Evolutionary conservation across 2,113 vertebrate species (phyloP), one percentile per base, ranked within the genome.

Genomic region (Psettodes erumei): DNA sequence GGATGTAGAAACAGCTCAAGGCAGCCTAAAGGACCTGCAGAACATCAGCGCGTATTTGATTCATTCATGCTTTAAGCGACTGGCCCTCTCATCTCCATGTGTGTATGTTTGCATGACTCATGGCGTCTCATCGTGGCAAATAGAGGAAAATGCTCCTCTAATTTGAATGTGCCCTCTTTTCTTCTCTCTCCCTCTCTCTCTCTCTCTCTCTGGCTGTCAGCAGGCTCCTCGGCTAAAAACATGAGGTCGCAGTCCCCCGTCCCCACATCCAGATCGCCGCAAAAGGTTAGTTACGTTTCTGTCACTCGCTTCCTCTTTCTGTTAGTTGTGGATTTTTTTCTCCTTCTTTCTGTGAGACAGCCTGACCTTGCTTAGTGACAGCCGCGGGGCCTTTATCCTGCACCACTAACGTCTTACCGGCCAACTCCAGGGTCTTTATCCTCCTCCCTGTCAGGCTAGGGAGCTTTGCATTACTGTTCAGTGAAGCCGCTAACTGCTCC

Each of bases 171-270:
- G 10, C 50, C 59, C 61, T 55, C n/a, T 62, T 73, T 54, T 75
- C 38, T 48, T 25, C 15, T 38, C 27, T 21, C 38, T 60, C 23
- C 6, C 37, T 61, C 75, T 76, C 70, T 18, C 51, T 54, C 28
- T 62, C 58, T 65, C 45, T 64, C 19, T n/a, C 25, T 70, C 69
- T 62, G 35, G 32, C 37, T 80, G 74, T 86, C 86, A 82, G 87
- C 94, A 98, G 97, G 96, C 68, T 98, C 96, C 61, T 96, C 96
- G 66, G 96, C 95, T 85, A 98, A 96, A 93, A 97, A 94, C 76
- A 91, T 94, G 56, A 93, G 95, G 58, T 92, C 97, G 0, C 89
- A 96, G 71, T 98, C 98, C 10, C 96, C 97, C 4, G 96, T 94
- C 21, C 93, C 96, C 65, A 93, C 94, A 15, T 96, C 96, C 77